Evolutionary conservation across 2,113 vertebrate genomes (phyloP), one percentile per base, ranked within the genome.

Genomic region (Orycteropus afer): DNA sequence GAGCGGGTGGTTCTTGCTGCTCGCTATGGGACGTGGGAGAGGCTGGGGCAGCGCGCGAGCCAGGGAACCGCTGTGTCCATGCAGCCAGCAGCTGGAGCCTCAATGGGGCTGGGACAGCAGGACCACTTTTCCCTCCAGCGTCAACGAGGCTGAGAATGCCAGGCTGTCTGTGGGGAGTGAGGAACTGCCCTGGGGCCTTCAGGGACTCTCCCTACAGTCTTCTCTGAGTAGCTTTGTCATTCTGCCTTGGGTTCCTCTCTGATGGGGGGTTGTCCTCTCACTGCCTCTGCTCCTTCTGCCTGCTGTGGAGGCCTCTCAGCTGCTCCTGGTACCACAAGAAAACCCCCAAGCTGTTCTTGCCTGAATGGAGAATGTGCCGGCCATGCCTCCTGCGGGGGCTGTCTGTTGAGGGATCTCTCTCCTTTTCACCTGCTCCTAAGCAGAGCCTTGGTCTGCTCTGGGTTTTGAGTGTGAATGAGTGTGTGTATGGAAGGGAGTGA

Each of bases 1-100:
- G 65, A 34, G 15, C 27, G 23, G 27, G 13, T 4, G 5, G 57
- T 13, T 55, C 78, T 74, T 42, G 47, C 77, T 88, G 51, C 45
- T 86, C 67, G 53, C 49, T 18, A 3, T 37, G 74, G 25, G 47
- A 8, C 1, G 1, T 0, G 61, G 55, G 29, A 71, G 32, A 67
- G 40, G 47, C 77, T 12, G 4, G 42, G 29, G 32, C 53, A 20
- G 76, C 61, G 53, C 53, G 42, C 89, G 69, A 86, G 96, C 95
- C 87, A 2, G 59, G 84, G 94, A 14, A 13, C 82, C 65, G 69
- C 82, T 29, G 89, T 29, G 93, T 63, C 94, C 96, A 74, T 89
- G 96, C 95, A 85, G 69, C 20, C 80, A 47, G 82, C 5, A 1
- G 42, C 69, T 29, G 18, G 88, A 61, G 63, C 67, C n/a, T 18